Evolutionary conservation across 2,888 invertebrate species (phyloP), one percentile per base, ranked within the genome.

Genomic region (Callimorpha dominula): DNA sequence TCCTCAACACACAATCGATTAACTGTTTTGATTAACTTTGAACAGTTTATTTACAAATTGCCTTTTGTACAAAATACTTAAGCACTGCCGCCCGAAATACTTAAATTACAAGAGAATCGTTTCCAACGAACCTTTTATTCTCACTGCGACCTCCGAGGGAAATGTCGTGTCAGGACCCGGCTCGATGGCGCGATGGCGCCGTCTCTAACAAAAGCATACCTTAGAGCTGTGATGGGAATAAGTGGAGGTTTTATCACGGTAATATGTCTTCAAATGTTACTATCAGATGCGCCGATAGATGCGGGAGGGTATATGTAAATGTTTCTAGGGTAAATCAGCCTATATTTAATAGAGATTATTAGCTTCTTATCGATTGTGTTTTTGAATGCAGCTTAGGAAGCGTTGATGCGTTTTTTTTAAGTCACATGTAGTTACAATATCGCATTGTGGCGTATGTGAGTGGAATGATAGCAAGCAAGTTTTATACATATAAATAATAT

Each of bases 201-300:
- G 70, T 52, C 15, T 0, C n/a, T 17, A 72, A 78, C 71, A 79
- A 79, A 68, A n/a, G 64, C 4, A 12, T 65, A 65, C 40, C 65
- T 20, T 49, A 14, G 9, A 15, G 49, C 49, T 50, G 8, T 49
- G 49, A 65, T 14, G 31, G 15, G 6, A 12, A 6, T 40, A 11
- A 40, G 46, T 72, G 40, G 11, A 20, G 42, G 40, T 20, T 67
- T 79, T 75, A 65, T 71, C 43, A 73, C 31, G 76, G 43, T 66
- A 76, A 72, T 79, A 50, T 69, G 70, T 60, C 31, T 20, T 73
- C 15, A 46, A 70, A 71, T 52, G 67, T 71, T 62, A 63, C 52
- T 46, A 62, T 7, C 49, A 14, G 15, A 1, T 65, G 50, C 31
- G 31, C 49, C n/a, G 65, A 31, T 49, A 1, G 14, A 46, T 15